These are phyloP conservation scores for Coilia nasus DNA, from an alignment of 2,797 vertebrate species.

Conservation along the genomic window DNA sequence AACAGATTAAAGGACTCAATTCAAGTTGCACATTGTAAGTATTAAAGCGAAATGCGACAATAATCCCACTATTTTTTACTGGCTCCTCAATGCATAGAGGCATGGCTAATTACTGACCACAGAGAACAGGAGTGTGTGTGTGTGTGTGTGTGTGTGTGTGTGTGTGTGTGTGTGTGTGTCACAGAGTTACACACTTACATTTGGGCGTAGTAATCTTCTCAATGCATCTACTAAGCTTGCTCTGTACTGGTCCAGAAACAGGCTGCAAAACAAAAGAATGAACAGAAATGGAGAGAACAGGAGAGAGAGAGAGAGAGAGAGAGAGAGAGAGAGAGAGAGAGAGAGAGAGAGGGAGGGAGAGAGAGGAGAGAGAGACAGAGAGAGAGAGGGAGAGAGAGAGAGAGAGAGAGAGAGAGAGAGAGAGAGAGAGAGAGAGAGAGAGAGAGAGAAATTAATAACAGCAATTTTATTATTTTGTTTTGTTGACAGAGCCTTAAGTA, in stretches of 20 bases:
- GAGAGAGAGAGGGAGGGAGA: background rate
- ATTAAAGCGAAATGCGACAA: constrained; percentile 99
- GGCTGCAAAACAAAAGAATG: constrained; percentile 67
- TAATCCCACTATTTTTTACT: constrained; percentile 95
- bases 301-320: constrained; percentile 5
- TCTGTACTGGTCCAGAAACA: constrained; percentile 98
- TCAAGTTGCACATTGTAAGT: constrained; percentile 97
- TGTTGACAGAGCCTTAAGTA: constrained; percentile 64
- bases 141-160: constrained; percentile 59
- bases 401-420: too few relatives aligned
- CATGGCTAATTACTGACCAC: constrained; percentile 91
- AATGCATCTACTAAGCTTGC: constrained; percentile 95
- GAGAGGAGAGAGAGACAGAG: background rate
- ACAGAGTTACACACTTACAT: constrained; percentile 86
- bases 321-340: background rate
- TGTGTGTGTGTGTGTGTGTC: constrained; percentile 55
- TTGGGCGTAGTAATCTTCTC: constrained; percentile 96
- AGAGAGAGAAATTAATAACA: constrained; percentile 47
- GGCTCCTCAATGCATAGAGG: constrained; percentile 86
- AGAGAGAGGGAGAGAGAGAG: too few relatives aligned
- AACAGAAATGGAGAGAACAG: constrained; percentile 1
- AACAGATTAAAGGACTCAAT: constrained; percentile 93
- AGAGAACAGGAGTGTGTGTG: background rate
- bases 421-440: too few relatives aligned
- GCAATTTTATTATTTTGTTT: constrained; percentile 80